Evolutionary conservation across 2,797 vertebrate species (phyloP).

Genomic region (Spea hammondii): DNA sequence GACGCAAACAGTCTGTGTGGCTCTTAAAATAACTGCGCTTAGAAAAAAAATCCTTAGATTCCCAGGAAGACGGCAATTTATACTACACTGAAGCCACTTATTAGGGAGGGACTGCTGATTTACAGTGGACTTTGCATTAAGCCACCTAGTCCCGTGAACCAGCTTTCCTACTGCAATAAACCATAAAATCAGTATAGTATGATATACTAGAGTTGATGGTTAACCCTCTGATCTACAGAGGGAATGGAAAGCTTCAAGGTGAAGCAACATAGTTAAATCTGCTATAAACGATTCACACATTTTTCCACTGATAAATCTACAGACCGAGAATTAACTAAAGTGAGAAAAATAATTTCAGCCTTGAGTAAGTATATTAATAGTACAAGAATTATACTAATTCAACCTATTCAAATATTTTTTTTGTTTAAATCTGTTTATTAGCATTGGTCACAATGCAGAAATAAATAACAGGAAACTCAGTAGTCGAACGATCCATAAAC

Average conservation of each 20-base stretch:
- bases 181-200: neutral
- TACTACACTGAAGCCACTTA: conserved; percentile 14
- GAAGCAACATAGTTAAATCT: neutral
- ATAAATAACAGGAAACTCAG: too few relatives aligned
- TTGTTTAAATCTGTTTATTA: too few relatives aligned
- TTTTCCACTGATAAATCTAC: neutral
- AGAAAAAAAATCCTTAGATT: conserved; percentile 16
- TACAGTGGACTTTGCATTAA: neutral
- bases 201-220: neutral
- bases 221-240: neutral
- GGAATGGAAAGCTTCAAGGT: conserved; percentile 15
- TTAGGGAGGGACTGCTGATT: conserved; percentile 9
- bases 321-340: too few relatives aligned
- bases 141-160: neutral
- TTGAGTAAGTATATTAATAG: too few relatives aligned
- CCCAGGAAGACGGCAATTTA: conserved; percentile 10
- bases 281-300: neutral
- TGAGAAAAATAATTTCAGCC: too few relatives aligned
- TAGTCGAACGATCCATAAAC: too few relatives aligned
- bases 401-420: too few relatives aligned
- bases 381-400: too few relatives aligned
- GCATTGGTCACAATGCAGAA: too few relatives aligned
- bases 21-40: neutral
- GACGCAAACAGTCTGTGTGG: neutral
- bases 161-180: neutral